Percentiles rank a stretch among this genome's conserved stretches.
These are phyloP conservation scores for Synergus laeviventris DNA, from an alignment of 2,888 invertebrate genomes.

Conservation along the genomic window DNA sequence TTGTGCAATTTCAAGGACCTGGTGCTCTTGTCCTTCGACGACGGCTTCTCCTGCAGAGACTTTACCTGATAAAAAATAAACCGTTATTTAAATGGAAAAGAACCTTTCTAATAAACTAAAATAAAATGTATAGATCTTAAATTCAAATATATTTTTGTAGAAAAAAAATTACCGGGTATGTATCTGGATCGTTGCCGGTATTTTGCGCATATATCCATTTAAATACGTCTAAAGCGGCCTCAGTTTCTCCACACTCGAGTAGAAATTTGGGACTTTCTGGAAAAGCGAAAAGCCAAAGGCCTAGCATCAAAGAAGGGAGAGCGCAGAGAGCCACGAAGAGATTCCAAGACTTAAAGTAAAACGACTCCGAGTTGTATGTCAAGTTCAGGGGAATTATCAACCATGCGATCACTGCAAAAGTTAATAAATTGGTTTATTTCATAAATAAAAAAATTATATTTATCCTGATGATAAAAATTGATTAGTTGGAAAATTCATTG, in stretches of 20 bases:
- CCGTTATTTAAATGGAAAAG: background rate
- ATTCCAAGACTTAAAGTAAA: slow-evolving; percentile 88
- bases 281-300: slow-evolving; percentile 84
- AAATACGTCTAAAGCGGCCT: slow-evolving; percentile 84
- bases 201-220: slow-evolving; percentile 84
- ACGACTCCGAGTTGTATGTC: slow-evolving; percentile 79
- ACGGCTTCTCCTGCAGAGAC: slow-evolving; percentile 84
- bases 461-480: background rate
- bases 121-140: background rate
- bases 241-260: slow-evolving; percentile 87
- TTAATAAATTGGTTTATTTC: slow-evolving; percentile 22
- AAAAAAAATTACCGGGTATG: slow-evolving; percentile 82
- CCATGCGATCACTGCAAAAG: slow-evolving; percentile 84
- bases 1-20: slow-evolving; percentile 84
- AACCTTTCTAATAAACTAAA: background rate
- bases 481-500: too few species aligned
- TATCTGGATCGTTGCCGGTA: slow-evolving; percentile 83
- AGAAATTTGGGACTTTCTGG: slow-evolving; percentile 91
- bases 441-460: background rate
- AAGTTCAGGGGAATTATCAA: slow-evolving; percentile 84
- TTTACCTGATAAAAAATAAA: slow-evolving; percentile 77
- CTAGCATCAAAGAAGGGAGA: slow-evolving; percentile 83
- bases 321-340: slow-evolving; percentile 87
- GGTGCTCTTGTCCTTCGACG: slow-evolving; percentile 82
- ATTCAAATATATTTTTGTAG: background rate